These are phyloP conservation scores for Drosophila busckii DNA, from an alignment of 1,140 invertebrate genomes.

Conservation along the genomic window DNA sequence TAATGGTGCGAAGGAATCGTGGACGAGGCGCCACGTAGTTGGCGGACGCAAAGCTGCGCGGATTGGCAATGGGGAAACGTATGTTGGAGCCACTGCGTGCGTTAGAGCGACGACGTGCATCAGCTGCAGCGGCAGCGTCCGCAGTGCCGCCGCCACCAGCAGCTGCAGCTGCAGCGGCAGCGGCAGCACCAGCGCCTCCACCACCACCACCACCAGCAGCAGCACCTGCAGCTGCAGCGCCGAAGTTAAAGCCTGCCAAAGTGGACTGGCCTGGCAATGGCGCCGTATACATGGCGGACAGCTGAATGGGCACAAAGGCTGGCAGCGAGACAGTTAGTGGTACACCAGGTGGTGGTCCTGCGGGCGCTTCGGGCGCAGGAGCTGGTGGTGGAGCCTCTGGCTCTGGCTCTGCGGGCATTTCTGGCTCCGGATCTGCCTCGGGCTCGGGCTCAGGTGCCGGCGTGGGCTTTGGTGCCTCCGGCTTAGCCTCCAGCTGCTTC, in stretches of 20 bases:
- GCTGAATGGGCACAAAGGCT: constrained; percentile 71
- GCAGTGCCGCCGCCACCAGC: constrained; percentile 8
- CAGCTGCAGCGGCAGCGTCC: constrained; percentile 14
- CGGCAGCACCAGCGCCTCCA: constrained; percentile 5
- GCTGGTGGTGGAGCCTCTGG: constrained; percentile 34
- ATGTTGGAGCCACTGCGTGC: constrained; percentile 26
- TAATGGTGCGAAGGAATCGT: constrained; percentile 48
- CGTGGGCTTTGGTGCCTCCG: constrained; percentile 30
- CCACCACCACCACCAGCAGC: not conserved
- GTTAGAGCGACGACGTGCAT: constrained; percentile 3
- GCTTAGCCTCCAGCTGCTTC: constrained; percentile 50
- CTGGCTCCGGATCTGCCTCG: constrained; percentile 45
- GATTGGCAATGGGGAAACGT: constrained; percentile 59
- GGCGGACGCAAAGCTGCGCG: constrained; percentile 54
- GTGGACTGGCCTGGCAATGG: constrained; percentile 43
- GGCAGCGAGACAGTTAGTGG: constrained; percentile 69
- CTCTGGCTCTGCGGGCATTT: constrained; percentile 28
- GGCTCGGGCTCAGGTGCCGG: constrained; percentile 44
- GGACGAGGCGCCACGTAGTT: constrained; percentile 65
- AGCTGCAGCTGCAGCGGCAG: constrained; percentile 19
- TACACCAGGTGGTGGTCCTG: constrained; percentile 54
- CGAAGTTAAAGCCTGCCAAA: constrained; percentile 36
- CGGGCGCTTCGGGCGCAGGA: constrained; percentile 36
- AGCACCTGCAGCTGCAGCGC: constrained; percentile 1
- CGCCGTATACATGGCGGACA: constrained; percentile 70